Conservation (phyloP, 2,888 invertebrate species). For the Micoletzkya japonica region DNA sequence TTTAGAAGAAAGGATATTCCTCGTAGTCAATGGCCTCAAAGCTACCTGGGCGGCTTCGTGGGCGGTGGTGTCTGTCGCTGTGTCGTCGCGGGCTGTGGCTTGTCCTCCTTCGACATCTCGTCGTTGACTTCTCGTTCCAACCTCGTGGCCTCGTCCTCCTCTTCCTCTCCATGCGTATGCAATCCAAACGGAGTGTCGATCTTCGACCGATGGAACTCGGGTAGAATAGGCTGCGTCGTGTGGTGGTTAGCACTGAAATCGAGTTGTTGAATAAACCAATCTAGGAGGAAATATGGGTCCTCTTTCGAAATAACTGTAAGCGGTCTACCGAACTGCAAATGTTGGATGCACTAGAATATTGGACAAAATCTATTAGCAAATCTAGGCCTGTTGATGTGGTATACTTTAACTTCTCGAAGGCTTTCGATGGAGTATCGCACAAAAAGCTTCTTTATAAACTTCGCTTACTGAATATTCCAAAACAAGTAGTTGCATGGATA, state of each 20-base stretch:
- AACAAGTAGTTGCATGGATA: too few species aligned
- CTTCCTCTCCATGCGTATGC: slow-evolving; percentile 1
- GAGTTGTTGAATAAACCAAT: too few species aligned
- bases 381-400: too few species aligned
- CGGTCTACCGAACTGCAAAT: too few species aligned
- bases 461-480: too few species aligned
- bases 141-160: slow-evolving; percentile 17
- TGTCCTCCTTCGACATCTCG: slow-evolving; percentile 19
- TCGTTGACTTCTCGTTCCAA: slow-evolving; percentile 21
- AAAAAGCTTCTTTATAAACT: too few species aligned
- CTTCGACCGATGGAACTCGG: slow-evolving; percentile 43
- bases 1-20: not conserved
- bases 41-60: slow-evolving; percentile 35
- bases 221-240: slow-evolving; percentile 38
- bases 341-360: too few species aligned
- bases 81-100: not conserved
- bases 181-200: slow-evolving; percentile 27
- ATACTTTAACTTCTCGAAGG: too few species aligned
- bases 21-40: slow-evolving; percentile 13
- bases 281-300: too few species aligned
- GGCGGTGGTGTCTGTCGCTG: slow-evolving; percentile 28
- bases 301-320: too few species aligned
- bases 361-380: too few species aligned
- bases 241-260: slow-evolving; percentile 29
- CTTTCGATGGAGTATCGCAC: too few species aligned